Percentiles rank a stretch among this genome's conserved stretches.
phyloP scores from a whole-genome alignment of 1,140 invertebrate species.

The Dufourea novaeangliae region DNA sequence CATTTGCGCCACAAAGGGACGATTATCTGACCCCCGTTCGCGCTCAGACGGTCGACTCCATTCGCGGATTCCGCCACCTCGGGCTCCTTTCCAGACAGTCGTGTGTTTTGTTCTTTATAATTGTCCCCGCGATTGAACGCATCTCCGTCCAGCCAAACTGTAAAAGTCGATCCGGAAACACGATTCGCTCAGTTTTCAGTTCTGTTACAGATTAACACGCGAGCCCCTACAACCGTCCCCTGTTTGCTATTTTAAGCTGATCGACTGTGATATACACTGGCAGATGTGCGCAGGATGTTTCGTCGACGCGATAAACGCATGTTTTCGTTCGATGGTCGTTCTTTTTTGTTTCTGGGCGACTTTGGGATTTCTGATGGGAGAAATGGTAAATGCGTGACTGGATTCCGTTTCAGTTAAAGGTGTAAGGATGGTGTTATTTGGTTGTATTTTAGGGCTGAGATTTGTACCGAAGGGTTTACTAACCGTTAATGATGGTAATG shows the following conservation, averaged over 20 bases:
- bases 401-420: no score
- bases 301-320: neutral
- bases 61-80: slow-evolving; percentile 14
- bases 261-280: neutral
- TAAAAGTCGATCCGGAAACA: neutral
- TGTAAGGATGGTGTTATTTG: no score
- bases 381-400: no score
- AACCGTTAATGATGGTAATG: no score
- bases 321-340: no score
- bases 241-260: slow-evolving; percentile 7
- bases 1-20: slow-evolving; percentile 24
- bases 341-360: no score
- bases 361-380: no score
- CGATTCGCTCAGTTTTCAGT: neutral
- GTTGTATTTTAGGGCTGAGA: no score
- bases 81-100: neutral
- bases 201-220: neutral
- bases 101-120: slow-evolving; percentile 27
- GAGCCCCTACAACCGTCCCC: neutral
- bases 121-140: neutral
- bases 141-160: no score
- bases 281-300: neutral
- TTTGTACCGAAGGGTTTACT: no score
- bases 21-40: slow-evolving; percentile 25
- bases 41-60: slow-evolving; percentile 1